Percentiles rank a stretch among this genome's conserved stretches.
These are phyloP conservation scores for Pinctada fucata DNA, from an alignment of 2,888 invertebrate genomes.

Conservation along the genomic window DNA sequence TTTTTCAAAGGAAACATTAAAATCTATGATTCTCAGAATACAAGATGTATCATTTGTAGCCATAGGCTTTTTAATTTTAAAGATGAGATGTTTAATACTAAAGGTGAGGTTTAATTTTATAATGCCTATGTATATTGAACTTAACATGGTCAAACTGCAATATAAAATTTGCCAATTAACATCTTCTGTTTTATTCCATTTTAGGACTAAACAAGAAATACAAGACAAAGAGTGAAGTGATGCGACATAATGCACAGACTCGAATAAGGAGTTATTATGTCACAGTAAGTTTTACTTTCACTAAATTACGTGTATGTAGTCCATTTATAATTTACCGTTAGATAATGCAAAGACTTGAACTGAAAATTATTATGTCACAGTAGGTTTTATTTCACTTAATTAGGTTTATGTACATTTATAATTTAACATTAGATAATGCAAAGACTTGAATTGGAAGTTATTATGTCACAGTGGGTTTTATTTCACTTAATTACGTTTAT, in stretches of 20 bases:
- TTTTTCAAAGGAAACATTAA: no score
- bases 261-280: conserved; percentile 65
- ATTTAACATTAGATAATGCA: conserved; percentile 58
- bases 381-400: conserved; percentile 41
- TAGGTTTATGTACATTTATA: background rate
- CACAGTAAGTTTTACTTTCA: conserved; percentile 51
- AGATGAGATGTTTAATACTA: no score
- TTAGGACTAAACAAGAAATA: conserved; percentile 68
- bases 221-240: conserved; percentile 66
- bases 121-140: no score
- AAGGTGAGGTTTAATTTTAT: no score
- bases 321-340: background rate
- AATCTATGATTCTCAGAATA: no score
- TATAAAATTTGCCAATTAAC: no score
- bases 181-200: no score
- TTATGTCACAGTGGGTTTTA: conserved; percentile 57
- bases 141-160: no score
- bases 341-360: conserved; percentile 66
- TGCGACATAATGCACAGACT: conserved; percentile 66
- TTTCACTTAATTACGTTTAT: background rate
- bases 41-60: no score
- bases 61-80: no score
- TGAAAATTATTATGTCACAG: conserved; percentile 62
- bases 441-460: conserved; percentile 68
- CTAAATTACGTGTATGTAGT: background rate